Conservation (phyloP, 2,113 vertebrate species). For the Triplophysa rosa region DNA sequence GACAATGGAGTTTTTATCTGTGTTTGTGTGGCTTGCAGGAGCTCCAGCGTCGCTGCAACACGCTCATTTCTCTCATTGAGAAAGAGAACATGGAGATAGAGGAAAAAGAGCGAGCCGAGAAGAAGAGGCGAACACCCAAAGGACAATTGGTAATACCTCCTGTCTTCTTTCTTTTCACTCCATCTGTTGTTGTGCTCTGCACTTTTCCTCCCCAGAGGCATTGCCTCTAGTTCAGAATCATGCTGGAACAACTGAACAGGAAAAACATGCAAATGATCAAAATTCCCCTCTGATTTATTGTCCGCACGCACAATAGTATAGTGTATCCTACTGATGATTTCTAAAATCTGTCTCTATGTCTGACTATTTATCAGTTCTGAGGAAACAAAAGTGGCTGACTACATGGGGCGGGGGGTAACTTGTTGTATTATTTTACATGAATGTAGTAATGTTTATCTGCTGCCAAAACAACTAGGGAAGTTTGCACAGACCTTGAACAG, state of each 20-base stretch:
- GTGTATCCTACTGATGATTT: constrained; percentile 2
- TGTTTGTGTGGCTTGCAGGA: constrained; percentile 69
- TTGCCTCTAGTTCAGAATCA: constrained; percentile 19
- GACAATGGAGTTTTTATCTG: neutral
- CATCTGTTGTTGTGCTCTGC: constrained; percentile 34
- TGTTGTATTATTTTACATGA: too few relatives aligned
- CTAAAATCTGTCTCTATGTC: neutral
- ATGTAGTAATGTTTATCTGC: too few relatives aligned
- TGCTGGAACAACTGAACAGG: constrained; percentile 34
- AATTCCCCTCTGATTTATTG: constrained; percentile 30
- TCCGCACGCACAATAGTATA: constrained; percentile 13
- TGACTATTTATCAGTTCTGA: neutral
- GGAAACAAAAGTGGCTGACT: too few relatives aligned
- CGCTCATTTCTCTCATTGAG: constrained; percentile 88
- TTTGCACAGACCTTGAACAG: too few relatives aligned
- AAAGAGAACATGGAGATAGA: constrained; percentile 92
- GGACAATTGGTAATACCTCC: constrained; percentile 61
- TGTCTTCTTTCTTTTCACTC: constrained; percentile 20
- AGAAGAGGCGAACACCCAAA: constrained; percentile 85
- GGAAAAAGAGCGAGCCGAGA: constrained; percentile 88
- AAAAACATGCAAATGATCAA: constrained; percentile 36
- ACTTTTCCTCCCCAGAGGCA: neutral
- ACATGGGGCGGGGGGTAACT: too few relatives aligned
- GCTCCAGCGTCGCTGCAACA: constrained; percentile 89
- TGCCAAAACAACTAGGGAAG: too few relatives aligned